These are phyloP conservation scores for Panonychus citri DNA, from an alignment of 1,140 invertebrate genomes.

Conservation along the genomic window DNA sequence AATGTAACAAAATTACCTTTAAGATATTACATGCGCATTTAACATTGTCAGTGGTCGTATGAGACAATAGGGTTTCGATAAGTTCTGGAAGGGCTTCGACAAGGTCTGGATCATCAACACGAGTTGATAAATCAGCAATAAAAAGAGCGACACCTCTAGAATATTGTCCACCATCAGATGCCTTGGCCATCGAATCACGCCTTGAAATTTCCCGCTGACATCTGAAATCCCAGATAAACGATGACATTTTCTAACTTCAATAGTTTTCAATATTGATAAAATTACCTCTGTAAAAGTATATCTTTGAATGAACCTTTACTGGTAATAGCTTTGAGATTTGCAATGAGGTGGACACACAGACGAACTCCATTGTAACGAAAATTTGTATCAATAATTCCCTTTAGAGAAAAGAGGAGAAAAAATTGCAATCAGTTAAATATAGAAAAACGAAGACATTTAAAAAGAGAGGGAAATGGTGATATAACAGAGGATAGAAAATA, in stretches of 20 bases:
- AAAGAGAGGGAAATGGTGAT: not conserved
- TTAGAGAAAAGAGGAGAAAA: slow-evolving; percentile 3
- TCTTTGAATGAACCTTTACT: slow-evolving; percentile 25
- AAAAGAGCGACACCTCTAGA: slow-evolving; percentile 14
- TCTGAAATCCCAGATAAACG: slow-evolving; percentile 1
- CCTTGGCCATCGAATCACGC: slow-evolving; percentile 3
- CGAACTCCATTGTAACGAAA: slow-evolving; percentile 40
- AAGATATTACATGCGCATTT: slow-evolving; percentile 31
- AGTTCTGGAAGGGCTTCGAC: slow-evolving; percentile 8
- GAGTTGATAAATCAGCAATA: slow-evolving; percentile 13
- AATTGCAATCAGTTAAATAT: not conserved
- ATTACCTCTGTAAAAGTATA: slow-evolving; percentile 21
- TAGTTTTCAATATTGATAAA: not conserved
- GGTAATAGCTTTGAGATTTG: slow-evolving; percentile 22
- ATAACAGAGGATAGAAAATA: not conserved
- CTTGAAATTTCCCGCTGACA: slow-evolving; percentile 9
- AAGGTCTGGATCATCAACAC: slow-evolving; percentile 6
- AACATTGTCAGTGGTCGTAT: slow-evolving; percentile 9
- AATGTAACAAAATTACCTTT: slow-evolving; percentile 21
- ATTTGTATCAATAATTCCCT: slow-evolving; percentile 37
- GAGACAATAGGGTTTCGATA: slow-evolving; percentile 8
- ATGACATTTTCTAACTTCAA: not conserved
- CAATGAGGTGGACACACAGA: slow-evolving; percentile 30
- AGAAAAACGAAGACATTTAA: not conserved
- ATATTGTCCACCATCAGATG: slow-evolving; percentile 5